Base-by-base conservation (phyloP, 2,113 vertebrate genomes). In the Pedetes capensis region DNA sequence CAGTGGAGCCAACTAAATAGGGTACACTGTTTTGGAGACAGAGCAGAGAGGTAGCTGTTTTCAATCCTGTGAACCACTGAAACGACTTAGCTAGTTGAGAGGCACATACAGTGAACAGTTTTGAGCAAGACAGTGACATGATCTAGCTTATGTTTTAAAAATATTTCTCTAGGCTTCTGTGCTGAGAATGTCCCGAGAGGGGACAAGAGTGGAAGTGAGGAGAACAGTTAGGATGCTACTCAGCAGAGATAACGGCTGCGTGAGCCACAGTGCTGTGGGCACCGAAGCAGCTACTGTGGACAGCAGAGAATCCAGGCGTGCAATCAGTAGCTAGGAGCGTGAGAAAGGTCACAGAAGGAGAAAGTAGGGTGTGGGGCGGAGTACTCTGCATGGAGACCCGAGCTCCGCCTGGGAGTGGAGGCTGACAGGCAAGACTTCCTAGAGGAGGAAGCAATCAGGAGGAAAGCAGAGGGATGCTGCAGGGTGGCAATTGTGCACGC, bases 261-360 rank as follows among this genome's bases (percentile, higher is more conserved):
- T 2, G 6, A 18, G 68, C 2, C 1, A 6, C 22, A 2, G 17
- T 22, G 16, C 22, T 59, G 25, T 20, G 44, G 57, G 3, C 55
- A 57, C 42, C 72, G 68, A 87, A 25, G 72, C 9, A 63, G 18
- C 59, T 47, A 5, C 23, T 75, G 39, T 42, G 42, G 47, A 80
- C 0, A 32, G 51, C 69, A 81, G 80, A 61, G 32, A 11, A 86
- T n/a, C 68, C 32, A 55, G 53, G 5, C 8, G 17, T 16, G 32
- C 11, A 18, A 4, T 49, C n/a, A 61, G 55, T 37, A 66, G 74
- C n/a, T 27, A 32, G 9, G n/a, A 53, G 20, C 55, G 1, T 64
- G 53, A 89, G 75, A 42, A 76, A 34, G 61, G 44, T 79, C 72
- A 72, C 8, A 5, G 51, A 53, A 27, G 3, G 14, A 16, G 29